Evolutionary conservation across 1,140 invertebrate species (phyloP).

Genomic region (Drosophila fuyamai): DNA sequence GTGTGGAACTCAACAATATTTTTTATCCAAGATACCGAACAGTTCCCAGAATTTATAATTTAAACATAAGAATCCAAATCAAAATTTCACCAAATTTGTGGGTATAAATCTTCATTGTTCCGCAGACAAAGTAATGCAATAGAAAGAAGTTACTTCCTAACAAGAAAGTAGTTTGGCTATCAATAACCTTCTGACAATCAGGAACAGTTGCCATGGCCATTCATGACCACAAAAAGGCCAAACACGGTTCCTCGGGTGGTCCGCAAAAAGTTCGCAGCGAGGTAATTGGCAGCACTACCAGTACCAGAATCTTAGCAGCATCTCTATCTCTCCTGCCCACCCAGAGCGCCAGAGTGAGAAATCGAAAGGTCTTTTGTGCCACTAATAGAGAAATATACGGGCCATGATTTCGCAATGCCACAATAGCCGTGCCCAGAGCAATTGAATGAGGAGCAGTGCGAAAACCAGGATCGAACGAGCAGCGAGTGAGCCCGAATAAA

Average conservation of each 20-base stretch:
- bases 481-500: slow-evolving; percentile 50
- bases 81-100: slow-evolving; percentile 40
- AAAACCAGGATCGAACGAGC: slow-evolving; percentile 44
- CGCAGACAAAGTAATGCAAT: slow-evolving; percentile 30
- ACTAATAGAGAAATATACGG: slow-evolving; percentile 79
- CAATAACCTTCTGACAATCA: slow-evolving; percentile 62
- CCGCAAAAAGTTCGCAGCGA: slow-evolving; percentile 66
- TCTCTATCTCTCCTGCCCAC: slow-evolving; percentile 46
- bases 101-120: slow-evolving; percentile 45
- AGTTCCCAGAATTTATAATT: slow-evolving; percentile 48
- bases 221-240: slow-evolving; percentile 80
- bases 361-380: slow-evolving; percentile 75
- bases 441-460: slow-evolving; percentile 56
- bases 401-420: slow-evolving; percentile 70
- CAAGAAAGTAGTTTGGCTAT: slow-evolving; percentile 78
- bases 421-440: slow-evolving; percentile 38
- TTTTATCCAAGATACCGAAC: background rate
- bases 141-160: slow-evolving; percentile 57
- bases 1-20: background rate
- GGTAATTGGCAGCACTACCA: slow-evolving; percentile 55
- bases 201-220: slow-evolving; percentile 69
- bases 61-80: slow-evolving; percentile 22
- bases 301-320: slow-evolving; percentile 28
- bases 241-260: slow-evolving; percentile 74
- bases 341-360: slow-evolving; percentile 56